phyloP scores from a whole-genome alignment of 37 sponge, comb jelly and placozoan genomes.

The Crambe crambe region DNA sequence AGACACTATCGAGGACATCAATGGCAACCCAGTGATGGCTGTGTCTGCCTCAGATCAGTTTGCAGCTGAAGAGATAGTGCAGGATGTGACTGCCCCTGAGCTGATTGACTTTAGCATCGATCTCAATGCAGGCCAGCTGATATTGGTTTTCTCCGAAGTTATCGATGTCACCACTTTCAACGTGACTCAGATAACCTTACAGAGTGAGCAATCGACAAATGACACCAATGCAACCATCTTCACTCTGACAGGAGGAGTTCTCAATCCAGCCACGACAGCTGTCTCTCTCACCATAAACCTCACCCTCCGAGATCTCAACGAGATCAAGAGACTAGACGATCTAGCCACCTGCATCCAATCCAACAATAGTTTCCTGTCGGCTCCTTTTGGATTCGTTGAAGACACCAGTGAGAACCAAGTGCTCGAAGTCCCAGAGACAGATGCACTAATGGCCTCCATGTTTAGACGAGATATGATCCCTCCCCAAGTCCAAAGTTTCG shows the following conservation, averaged over 20 bases:
- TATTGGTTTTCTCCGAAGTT: slow-evolving; percentile 76
- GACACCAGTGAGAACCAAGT: slow-evolving; percentile 68
- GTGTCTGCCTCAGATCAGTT: slow-evolving; percentile 18
- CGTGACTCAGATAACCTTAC: slow-evolving; percentile 73
- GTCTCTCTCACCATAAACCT: slow-evolving; percentile 36
- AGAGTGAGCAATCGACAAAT: slow-evolving; percentile 30
- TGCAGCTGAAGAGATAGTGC: slow-evolving; percentile 23
- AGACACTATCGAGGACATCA: slow-evolving; percentile 46
- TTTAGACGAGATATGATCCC: slow-evolving; percentile 66
- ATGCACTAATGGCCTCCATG: slow-evolving; percentile 48
- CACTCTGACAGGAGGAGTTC: slow-evolving; percentile 73
- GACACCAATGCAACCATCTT: slow-evolving; percentile 29
- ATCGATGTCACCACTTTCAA: slow-evolving; percentile 63
- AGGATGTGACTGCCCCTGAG: slow-evolving; percentile 71
- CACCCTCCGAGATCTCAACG: slow-evolving; percentile 64
- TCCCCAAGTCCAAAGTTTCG: slow-evolving; percentile 44
- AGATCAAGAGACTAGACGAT: slow-evolving; percentile 64
- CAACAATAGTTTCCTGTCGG: slow-evolving; percentile 65
- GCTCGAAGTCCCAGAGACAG: slow-evolving; percentile 24
- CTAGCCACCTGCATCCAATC: slow-evolving; percentile 48
- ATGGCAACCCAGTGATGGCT: slow-evolving; percentile 30
- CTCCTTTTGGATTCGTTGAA: slow-evolving; percentile 53
- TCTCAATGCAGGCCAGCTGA: slow-evolving; percentile 70
- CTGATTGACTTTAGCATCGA: slow-evolving; percentile 79
- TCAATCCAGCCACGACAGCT: slow-evolving; percentile 26